Percentiles rank a stretch among this genome's conserved stretches.
phyloP scores from a whole-genome alignment of 64 coral and sea anemone species.

The Porites australiensis region DNA sequence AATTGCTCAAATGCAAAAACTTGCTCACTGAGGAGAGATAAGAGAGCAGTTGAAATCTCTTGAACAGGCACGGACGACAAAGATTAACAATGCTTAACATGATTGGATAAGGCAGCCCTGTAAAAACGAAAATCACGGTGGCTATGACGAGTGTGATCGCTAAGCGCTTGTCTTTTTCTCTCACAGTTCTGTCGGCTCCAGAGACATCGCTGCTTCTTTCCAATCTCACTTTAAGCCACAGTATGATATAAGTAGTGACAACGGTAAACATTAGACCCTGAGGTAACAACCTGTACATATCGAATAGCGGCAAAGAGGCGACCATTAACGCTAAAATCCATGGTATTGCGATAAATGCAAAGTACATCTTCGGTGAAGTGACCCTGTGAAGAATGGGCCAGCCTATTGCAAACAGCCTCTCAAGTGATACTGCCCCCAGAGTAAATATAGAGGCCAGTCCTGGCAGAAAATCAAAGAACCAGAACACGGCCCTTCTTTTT shows the following conservation, averaged over 20 bases:
- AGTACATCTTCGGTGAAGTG: neutral
- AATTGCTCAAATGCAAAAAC: neutral
- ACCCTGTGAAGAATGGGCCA: neutral
- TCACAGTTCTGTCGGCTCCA: neutral
- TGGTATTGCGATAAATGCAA: neutral
- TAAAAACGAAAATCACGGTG: neutral
- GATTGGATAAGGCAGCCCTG: neutral
- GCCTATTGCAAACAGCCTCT: neutral
- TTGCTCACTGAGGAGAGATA: neutral
- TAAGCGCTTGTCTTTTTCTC: neutral
- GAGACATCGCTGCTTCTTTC: neutral
- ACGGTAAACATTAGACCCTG: neutral
- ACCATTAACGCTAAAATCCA: neutral
- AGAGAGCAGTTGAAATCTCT: neutral
- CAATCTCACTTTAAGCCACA: neutral
- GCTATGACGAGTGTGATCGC: neutral
- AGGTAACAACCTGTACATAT: neutral
- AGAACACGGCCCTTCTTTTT: neutral
- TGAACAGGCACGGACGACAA: neutral
- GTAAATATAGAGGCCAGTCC: slow-evolving; percentile 1
- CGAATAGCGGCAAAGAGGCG: neutral
- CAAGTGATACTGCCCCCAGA: neutral
- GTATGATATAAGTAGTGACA: neutral
- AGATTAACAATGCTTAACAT: neutral
- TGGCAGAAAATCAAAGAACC: neutral